A percentile compares a stretch with the other conserved stretches of the same genome.
Evolutionary conservation across 2,113 vertebrate genomes (phyloP).

Genomic region (Nymphicus hollandicus): DNA sequence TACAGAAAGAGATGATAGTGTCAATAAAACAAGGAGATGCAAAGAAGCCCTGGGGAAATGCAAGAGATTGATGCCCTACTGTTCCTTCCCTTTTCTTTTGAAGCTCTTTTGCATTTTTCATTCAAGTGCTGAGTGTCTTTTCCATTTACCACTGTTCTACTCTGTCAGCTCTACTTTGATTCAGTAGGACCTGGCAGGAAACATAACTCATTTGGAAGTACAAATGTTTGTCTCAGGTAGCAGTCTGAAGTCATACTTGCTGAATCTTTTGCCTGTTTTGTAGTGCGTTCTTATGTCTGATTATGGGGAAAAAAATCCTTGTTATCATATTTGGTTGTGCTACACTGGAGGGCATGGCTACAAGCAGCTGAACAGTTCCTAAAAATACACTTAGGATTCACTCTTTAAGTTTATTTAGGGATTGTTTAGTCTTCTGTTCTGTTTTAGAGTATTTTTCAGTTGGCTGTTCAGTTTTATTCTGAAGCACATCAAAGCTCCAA

Average conservation of each 20-base stretch:
- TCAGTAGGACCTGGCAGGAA: neutral
- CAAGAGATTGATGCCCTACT: neutral
- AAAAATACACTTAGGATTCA: neutral
- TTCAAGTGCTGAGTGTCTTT: neutral
- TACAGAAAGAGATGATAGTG: neutral
- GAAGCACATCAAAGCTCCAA: neutral
- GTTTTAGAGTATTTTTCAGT: neutral
- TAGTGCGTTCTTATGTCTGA: neutral
- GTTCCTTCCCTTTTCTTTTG: neutral
- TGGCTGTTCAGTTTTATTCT: neutral
- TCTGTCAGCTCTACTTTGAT: neutral
- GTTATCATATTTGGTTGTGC: neutral
- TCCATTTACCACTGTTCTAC: neutral
- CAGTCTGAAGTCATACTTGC: neutral
- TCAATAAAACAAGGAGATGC: constrained; percentile 2
- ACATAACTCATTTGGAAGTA: neutral
- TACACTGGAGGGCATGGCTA: neutral
- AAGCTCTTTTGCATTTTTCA: neutral
- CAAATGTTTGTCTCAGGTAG: neutral
- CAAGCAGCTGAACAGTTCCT: neutral
- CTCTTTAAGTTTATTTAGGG: neutral
- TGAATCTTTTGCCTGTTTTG: neutral
- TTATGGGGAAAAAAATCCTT: neutral
- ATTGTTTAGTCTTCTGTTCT: neutral
- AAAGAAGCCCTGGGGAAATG: neutral